phyloP scores from a whole-genome alignment of 2,113 vertebrate species.

The Amphiprion ocellaris region DNA sequence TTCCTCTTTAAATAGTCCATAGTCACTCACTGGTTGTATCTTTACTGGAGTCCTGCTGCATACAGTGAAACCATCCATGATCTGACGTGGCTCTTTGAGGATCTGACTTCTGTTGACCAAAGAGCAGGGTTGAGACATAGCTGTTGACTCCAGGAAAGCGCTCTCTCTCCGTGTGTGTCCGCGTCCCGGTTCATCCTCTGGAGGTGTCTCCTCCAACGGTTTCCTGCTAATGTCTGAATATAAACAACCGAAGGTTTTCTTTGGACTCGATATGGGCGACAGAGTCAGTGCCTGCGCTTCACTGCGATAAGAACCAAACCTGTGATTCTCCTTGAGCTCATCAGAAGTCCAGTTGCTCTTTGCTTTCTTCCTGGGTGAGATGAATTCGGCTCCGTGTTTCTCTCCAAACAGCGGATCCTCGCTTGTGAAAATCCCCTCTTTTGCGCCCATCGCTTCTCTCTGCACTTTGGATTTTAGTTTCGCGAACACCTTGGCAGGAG shows the following conservation, averaged over 20 bases:
- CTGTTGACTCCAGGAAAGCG: constrained; percentile 43
- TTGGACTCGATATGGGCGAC: constrained; percentile 75
- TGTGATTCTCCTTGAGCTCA: background rate
- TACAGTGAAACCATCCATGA: background rate
- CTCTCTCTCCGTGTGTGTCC: constrained; percentile 1
- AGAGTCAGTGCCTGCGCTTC: constrained; percentile 72
- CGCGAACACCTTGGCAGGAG: constrained; percentile 84
- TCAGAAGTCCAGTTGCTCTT: background rate
- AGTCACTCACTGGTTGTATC: background rate
- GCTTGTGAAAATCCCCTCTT: background rate
- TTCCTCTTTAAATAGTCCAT: constrained; percentile 28
- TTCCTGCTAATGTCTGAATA: background rate
- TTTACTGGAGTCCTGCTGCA: constrained; percentile 31
- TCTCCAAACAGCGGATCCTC: background rate
- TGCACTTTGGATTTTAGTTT: constrained; percentile 80
- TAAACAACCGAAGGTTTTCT: constrained; percentile 2
- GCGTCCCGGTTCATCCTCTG: background rate
- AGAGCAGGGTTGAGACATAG: background rate
- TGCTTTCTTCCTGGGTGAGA: constrained; percentile 15
- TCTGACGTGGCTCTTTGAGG: background rate
- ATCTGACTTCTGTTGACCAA: background rate
- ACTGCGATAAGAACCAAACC: background rate
- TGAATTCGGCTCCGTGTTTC: background rate
- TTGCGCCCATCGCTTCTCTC: constrained; percentile 18
- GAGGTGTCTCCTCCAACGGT: background rate